These are phyloP conservation scores for Allygus modestus DNA, from an alignment of 2,888 invertebrate genomes.

Conservation along the genomic window DNA sequence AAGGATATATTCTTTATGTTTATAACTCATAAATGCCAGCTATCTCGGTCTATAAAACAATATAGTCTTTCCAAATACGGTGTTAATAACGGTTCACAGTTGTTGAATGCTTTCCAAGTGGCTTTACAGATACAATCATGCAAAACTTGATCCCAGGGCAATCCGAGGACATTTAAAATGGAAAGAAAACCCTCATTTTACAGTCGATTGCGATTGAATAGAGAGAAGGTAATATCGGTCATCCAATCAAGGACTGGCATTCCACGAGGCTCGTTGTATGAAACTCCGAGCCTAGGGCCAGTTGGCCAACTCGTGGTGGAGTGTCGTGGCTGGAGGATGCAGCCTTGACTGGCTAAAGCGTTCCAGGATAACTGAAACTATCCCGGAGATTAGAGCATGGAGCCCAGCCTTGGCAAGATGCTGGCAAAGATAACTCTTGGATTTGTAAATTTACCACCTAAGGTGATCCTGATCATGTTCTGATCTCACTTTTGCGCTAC, in stretches of 20 bases:
- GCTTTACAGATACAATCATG: not conserved
- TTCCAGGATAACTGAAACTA: not conserved
- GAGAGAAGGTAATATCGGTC: constrained; percentile 21
- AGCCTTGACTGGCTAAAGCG: not conserved
- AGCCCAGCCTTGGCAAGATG: not conserved
- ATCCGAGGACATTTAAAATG: constrained; percentile 1
- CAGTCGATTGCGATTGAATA: constrained; percentile 35
- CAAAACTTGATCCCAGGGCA: not conserved
- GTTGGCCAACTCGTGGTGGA: not conserved
- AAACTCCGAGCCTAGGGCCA: not conserved
- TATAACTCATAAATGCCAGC: no score
- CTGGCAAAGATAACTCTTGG: not conserved
- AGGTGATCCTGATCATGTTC: not conserved
- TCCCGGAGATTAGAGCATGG: not conserved
- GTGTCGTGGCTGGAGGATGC: no score
- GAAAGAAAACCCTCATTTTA: constrained; percentile 17
- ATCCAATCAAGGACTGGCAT: not conserved
- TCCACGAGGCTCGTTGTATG: constrained; percentile 16
- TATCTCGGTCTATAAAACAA: not conserved
- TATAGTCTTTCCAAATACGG: not conserved
- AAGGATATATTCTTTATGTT: no score
- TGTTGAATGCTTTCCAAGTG: not conserved
- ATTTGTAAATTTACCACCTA: not conserved
- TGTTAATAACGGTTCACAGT: not conserved
- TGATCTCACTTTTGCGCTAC: not conserved